Base-by-base conservation (phyloP, 2,888 invertebrate genomes). In the Thymelicus acteon region DNA sequence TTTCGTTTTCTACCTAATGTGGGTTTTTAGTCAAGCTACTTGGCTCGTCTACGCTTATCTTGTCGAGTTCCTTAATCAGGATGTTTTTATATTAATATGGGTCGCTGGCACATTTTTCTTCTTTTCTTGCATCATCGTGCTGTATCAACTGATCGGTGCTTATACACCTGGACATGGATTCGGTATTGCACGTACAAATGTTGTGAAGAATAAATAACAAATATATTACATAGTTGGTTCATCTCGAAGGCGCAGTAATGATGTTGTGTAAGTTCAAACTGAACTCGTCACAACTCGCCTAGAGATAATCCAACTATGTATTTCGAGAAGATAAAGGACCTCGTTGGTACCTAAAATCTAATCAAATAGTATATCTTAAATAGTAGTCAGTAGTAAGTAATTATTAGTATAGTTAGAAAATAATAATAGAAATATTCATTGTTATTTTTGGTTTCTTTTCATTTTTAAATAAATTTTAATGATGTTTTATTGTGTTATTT, bases 11-110 rank as follows among this genome's bases (percentile, higher is more conserved):
- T 79, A 90, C 0, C 72, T 87, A 0, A 82, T 96, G 40, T 98
- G 97, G 97, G 80, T 96, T 10, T 77, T 92, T 0, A 95, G 96
- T 1, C 98, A 99, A 93, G 96, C 93, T 0, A 88, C 97, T 0
- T 99, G 99, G 99, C 93, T 99, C 10, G 91, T 96, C 52, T 96
- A 97, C 54, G 99, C 99, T 0, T 99, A 99, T 91, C 93, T 97
- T 60, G 91, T 99, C 48, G 99, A 99, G 87, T 99, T 99, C 88
- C 95, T 96, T 80, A 96, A 97, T 8, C 91, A 95, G 75, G 96
- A 98, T 84, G 97, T 97, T 0, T 98, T 98, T 84, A 84, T 97
- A 57, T 95, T 95, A 78, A 95, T 99, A 78, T 99, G 99, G 97
- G 79, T 97, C 12, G 97, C 97, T 76, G 95, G 98, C 54, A 91